phyloP scores from a whole-genome alignment of 2,888 invertebrate genomes.

The Orchestes rusci region DNA sequence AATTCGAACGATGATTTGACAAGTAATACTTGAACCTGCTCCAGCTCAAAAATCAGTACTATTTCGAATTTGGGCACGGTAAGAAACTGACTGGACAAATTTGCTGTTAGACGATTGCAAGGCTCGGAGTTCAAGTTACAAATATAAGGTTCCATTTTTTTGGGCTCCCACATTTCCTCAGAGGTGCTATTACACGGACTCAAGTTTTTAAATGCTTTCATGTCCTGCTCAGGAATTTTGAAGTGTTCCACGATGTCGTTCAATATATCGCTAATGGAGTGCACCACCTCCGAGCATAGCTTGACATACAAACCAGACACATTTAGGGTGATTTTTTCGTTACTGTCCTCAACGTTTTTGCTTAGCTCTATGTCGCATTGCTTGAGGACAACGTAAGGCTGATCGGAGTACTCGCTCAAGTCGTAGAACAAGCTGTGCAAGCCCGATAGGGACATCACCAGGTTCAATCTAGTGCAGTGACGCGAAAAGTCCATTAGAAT shows the following conservation, averaged over 20 bases:
- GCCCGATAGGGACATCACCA: conserved; percentile 55
- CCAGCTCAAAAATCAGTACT: conserved; percentile 57
- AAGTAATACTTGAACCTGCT: conserved; percentile 52
- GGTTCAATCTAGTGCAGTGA: conserved; percentile 56
- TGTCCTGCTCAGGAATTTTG: conserved; percentile 38
- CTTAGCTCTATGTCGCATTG: conserved; percentile 67
- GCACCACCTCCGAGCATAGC: conserved; percentile 60
- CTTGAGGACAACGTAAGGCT: conserved; percentile 55
- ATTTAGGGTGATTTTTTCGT: conserved; percentile 56
- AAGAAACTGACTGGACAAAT: conserved; percentile 20
- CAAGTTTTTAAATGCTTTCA: conserved; percentile 19
- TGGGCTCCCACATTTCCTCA: conserved; percentile 67
- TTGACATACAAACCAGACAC: conserved; percentile 65
- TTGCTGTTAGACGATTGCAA: conserved; percentile 7
- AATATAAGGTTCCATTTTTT: conserved; percentile 47
- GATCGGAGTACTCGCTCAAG: conserved; percentile 35
- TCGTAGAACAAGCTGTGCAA: conserved; percentile 48
- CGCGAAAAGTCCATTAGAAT: conserved; percentile 62
- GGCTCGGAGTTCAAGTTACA: conserved; percentile 10
- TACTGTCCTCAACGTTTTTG: conserved; percentile 57
- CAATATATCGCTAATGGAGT: conserved; percentile 56
- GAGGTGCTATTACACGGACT: conserved; percentile 24
- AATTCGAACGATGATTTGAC: conserved; percentile 52
- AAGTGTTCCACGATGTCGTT: conserved; percentile 44
- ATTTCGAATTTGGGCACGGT: conserved; percentile 49